phyloP scores from a whole-genome alignment of 2,113 vertebrate species.

The Haliaeetus leucogaster region DNA sequence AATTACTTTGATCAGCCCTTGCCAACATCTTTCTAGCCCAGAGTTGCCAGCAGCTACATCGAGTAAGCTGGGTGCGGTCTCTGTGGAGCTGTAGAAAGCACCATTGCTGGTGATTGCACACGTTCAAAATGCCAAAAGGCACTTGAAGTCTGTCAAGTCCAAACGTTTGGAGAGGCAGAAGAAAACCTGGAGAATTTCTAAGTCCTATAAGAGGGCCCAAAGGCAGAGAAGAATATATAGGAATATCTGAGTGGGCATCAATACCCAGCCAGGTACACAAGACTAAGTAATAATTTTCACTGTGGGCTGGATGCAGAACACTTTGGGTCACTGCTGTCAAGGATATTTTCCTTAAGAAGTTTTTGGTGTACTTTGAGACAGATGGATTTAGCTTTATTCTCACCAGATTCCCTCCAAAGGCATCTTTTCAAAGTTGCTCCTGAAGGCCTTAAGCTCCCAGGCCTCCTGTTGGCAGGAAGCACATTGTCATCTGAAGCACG shows the following conservation, averaged over 20 bases:
- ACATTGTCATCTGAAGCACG: neutral
- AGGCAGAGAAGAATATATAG: neutral
- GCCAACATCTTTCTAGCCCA: neutral
- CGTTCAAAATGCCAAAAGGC: neutral
- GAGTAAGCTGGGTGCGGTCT: neutral
- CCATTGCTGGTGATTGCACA: accelerated
- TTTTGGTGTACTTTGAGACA: neutral
- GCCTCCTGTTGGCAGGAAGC: neutral
- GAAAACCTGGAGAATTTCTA: neutral
- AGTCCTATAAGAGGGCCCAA: neutral
- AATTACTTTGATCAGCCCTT: neutral
- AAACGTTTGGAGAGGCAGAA: neutral
- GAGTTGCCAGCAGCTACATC: neutral
- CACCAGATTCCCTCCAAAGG: neutral
- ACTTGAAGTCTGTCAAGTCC: accelerated
- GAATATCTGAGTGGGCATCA: neutral
- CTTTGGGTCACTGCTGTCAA: neutral
- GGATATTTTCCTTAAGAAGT: neutral
- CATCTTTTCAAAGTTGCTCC: neutral
- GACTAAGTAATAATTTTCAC: neutral
- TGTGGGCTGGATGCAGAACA: neutral
- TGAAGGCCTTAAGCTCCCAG: neutral
- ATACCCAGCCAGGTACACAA: neutral
- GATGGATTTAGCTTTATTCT: neutral
- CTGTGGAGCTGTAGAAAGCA: accelerated